These are phyloP conservation scores for Brachymystax lenok DNA, from an alignment of 2,797 vertebrate species.

Conservation along the genomic window DNA sequence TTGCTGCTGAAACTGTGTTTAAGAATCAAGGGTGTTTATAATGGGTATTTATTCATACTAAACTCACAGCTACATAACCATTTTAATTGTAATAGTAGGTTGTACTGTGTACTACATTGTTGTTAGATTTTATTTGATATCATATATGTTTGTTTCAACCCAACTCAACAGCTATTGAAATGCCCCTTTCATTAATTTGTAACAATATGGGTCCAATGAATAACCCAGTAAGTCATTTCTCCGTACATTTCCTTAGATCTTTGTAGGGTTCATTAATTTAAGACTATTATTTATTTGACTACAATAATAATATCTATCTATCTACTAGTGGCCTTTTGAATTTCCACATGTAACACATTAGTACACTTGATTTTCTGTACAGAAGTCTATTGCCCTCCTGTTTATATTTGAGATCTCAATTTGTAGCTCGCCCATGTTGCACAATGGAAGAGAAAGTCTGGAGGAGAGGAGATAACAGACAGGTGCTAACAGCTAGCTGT, in stretches of 20 bases:
- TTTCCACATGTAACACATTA: conserved; percentile 70
- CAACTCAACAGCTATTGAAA: background rate
- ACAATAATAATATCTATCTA: conserved; percentile 60
- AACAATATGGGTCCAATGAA: background rate
- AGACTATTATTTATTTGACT: conserved; percentile 18
- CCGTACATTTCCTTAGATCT: background rate
- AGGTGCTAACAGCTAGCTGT: conserved; percentile 68
- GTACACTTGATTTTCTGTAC: conserved; percentile 57
- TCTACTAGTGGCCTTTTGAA: conserved; percentile 54
- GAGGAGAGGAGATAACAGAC: conserved; percentile 73
- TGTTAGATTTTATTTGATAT: background rate
- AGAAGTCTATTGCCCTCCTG: conserved; percentile 66
- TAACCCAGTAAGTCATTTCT: too few species aligned
- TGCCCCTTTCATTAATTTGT: background rate
- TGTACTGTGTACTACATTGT: background rate
- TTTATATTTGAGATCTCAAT: conserved; percentile 78
- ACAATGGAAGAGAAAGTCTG: conserved; percentile 72
- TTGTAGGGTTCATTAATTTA: background rate
- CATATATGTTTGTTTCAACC: background rate
- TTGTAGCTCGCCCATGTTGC: conserved; percentile 73
- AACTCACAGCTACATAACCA: background rate
- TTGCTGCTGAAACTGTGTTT: background rate
- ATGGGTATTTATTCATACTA: background rate
- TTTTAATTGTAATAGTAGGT: background rate
- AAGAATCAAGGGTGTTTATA: too few species aligned